Percentiles rank a stretch among this genome's conserved stretches.
Conservation (phyloP, 2,797 vertebrate species). For the Nyctibius grandis region DNA sequence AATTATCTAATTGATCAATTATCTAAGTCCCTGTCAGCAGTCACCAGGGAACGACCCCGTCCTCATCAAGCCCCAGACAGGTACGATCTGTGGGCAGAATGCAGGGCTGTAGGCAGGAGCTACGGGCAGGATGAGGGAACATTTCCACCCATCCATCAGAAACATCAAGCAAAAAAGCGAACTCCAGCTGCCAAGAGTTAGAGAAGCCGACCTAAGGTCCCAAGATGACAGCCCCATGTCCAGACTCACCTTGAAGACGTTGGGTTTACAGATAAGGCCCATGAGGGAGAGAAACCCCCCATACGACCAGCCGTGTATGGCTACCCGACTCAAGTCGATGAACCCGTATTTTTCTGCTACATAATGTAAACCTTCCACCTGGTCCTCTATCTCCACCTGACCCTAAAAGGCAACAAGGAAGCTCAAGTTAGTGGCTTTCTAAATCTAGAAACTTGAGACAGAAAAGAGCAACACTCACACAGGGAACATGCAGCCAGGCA, state of each 20-base stretch:
- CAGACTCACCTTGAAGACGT: constrained; percentile 88
- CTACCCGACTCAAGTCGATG: constrained; percentile 91
- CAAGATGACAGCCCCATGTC: accelerated
- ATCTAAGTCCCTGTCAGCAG: not conserved
- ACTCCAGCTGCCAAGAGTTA: not conserved
- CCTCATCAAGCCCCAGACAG: not conserved
- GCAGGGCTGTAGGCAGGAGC: not conserved
- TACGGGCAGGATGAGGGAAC: not conserved
- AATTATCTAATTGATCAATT: too few relatives aligned
- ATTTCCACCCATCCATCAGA: not conserved
- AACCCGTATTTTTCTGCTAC: constrained; percentile 95
- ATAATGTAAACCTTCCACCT: constrained; percentile 94
- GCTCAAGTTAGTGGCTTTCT: not conserved
- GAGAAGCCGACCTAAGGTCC: not conserved
- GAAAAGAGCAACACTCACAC: not conserved
- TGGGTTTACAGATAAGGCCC: constrained; percentile 94
- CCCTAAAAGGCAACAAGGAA: constrained; percentile 72
- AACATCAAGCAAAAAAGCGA: not conserved
- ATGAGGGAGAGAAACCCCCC: constrained; percentile 97
- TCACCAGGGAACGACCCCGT: not conserved
- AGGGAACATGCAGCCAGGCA: not conserved
- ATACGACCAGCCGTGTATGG: constrained; percentile 97
- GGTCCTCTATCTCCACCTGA: constrained; percentile 97
- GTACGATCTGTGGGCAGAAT: not conserved
- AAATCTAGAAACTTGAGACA: not conserved